Evolutionary conservation across 2,888 invertebrate species (phyloP), one percentile per base, ranked within the genome.

Genomic region (Emesis russula): DNA sequence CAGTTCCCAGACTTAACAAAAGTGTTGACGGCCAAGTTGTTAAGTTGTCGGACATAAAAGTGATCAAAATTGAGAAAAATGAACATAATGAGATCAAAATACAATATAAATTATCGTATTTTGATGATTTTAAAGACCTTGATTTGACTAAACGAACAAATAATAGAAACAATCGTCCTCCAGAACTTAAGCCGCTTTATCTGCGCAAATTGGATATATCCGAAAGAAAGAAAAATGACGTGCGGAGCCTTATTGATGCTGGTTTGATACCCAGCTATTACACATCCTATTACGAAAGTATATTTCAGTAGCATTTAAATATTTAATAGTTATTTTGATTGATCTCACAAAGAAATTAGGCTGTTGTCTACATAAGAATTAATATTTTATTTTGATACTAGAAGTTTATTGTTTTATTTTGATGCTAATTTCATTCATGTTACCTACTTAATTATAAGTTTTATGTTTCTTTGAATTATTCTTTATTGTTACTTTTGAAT

Each of bases 181-280:
- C 6, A 41, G 41, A 41, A 41, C 41, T 41, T 41, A 41, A 41
- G 9, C 41, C 41, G 41, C 9, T 41, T 6, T 41, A 41, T 41
- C 7, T 7, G 7, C 1, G 41, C 6, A 41, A 79, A 36, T 80
- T 86, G 36, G 75, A 78, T 31, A 58, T 86, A 76, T 70, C 83
- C 38, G 79, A 82, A 70, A 73, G 74, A 68, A 86, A 86, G 75
- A 86, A 83, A 70, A 74, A 73, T 75, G 86, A 79, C 48, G 44
- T 86, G 66, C 71, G 44, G 41, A 79, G 74, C 48, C 75, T 86
- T 68, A 38, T 86, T 33, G 75, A 82, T 68, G 41, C 63, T 38
- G 75, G 70, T 79, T 70, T 83, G 15, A 86, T 82, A 66, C 86
- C 86, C 33, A 66, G 58, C 15, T 86, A 58, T 79, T 83, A 86